Evolutionary conservation across 2,888 invertebrate genomes (phyloP), one percentile per base, ranked within the genome.

Genomic region (Athripsodes cinereus): DNA sequence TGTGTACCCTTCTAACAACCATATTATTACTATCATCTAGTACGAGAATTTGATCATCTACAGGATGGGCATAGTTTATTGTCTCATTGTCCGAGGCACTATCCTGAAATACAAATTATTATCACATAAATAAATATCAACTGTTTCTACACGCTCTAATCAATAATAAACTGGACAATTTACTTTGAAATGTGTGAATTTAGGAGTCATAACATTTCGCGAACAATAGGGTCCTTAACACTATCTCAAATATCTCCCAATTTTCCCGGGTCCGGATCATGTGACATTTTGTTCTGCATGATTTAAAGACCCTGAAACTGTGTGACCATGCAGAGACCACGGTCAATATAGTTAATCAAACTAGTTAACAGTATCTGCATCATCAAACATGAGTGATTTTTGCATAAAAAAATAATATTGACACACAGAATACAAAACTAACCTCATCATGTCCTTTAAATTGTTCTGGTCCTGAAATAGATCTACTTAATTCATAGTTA

Each of bases 391-490:
- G n/a, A n/a, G n/a, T n/a, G n/a, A n/a, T n/a, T n/a, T n/a, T n/a
- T n/a, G n/a, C n/a, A n/a, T n/a, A n/a, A n/a, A n/a, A n/a, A n/a
- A n/a, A n/a, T n/a, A n/a, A n/a, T n/a, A n/a, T n/a, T 10, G 10
- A 26, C 26, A 26, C 26, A 26, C 26, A 26, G 10, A 26, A 26
- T 26, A 26, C 10, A 26, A 26, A 8, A 40, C 40, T 40, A 13
- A 40, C 40, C 13, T 40, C 40, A n/a, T 16, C 40, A 6, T 52
- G 46, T 47, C 55, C 52, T 31, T 57, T 55, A 18, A 60, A 60
- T 20, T 60, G 62, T 55, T 81, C 81, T 1, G 82, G 81, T 6
- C 81, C 81, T 1, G 81, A 81, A 76, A 81, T 76, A 0, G 81
- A 81, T 35, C 81, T 73, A 66, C 80, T 81, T 53, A 81, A 67